phyloP scores from a whole-genome alignment of 53 echinoderm and acorn worm species.

The Glandiceps talaboti region DNA sequence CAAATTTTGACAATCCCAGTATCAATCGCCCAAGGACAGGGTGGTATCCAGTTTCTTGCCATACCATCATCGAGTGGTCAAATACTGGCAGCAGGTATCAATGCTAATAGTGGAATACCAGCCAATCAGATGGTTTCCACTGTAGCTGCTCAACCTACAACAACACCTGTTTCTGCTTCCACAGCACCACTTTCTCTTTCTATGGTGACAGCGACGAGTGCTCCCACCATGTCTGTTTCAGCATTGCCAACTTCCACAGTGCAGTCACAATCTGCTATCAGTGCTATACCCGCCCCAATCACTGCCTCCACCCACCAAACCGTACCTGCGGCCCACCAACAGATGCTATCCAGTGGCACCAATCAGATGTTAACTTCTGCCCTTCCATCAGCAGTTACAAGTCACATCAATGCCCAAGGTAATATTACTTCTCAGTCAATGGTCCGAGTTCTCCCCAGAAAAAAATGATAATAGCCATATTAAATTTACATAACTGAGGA shows the following conservation, averaged over 20 bases:
- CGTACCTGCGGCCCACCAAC: background rate
- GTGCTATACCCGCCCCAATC: background rate
- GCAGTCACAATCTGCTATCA: background rate
- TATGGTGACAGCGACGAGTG: constrained; percentile 8
- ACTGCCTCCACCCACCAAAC: constrained; percentile 14
- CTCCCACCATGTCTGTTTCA: constrained; percentile 13
- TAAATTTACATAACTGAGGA: too few species aligned
- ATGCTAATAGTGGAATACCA: constrained; percentile 11
- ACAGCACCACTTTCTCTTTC: constrained; percentile 11
- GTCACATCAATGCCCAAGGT: background rate
- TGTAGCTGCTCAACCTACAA: constrained; percentile 9
- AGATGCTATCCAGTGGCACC: background rate
- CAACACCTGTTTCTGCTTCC: constrained; percentile 21
- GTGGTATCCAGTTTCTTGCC: constrained; percentile 86
- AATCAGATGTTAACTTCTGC: background rate
- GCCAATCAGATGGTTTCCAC: constrained; percentile 9
- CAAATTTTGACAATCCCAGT: constrained; percentile 94
- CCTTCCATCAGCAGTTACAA: background rate
- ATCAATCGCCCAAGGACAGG: constrained; percentile 83
- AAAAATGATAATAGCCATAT: too few species aligned
- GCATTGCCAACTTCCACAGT: constrained; percentile 6
- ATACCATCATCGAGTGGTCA: constrained; percentile 83
- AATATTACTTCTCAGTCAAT: too few species aligned
- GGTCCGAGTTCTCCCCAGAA: too few species aligned
- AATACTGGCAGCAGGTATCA: constrained; percentile 51